Evolutionary conservation across 2,113 vertebrate species (phyloP).

Genomic region (Archilochus colubris): DNA sequence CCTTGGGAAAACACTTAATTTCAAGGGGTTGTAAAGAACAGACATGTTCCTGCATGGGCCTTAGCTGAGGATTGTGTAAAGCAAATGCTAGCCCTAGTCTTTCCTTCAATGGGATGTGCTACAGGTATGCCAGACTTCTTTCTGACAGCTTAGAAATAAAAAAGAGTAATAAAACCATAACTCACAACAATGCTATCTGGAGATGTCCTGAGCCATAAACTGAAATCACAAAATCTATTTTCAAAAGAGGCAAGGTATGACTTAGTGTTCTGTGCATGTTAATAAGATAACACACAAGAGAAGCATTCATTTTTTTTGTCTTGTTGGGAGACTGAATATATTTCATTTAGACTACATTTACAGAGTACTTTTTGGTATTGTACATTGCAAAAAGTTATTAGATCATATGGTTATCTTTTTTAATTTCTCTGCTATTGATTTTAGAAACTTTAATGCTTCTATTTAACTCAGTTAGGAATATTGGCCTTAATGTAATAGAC

Average conservation of each 20-base stretch:
- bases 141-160: not conserved
- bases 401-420: not conserved
- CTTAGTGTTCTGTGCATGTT: not conserved
- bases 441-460: not conserved
- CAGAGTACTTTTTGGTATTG: not conserved
- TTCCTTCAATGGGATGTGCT: not conserved
- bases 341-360: not conserved
- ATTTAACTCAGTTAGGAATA: not conserved
- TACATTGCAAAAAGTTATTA: not conserved
- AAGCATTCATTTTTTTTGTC: not conserved
- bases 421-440: not conserved
- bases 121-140: not conserved
- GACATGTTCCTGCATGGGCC: not conserved
- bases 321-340: not conserved
- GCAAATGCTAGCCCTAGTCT: not conserved
- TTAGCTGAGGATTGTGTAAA: not conserved
- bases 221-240: not conserved
- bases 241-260: not conserved
- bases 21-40: not conserved
- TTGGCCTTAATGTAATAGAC: not conserved
- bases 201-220: not conserved
- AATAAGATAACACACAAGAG: not conserved
- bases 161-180: not conserved
- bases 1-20: not conserved
- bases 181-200: not conserved